Conservation (phyloP, 2,888 invertebrate genomes). For the Rutpela maculata region DNA sequence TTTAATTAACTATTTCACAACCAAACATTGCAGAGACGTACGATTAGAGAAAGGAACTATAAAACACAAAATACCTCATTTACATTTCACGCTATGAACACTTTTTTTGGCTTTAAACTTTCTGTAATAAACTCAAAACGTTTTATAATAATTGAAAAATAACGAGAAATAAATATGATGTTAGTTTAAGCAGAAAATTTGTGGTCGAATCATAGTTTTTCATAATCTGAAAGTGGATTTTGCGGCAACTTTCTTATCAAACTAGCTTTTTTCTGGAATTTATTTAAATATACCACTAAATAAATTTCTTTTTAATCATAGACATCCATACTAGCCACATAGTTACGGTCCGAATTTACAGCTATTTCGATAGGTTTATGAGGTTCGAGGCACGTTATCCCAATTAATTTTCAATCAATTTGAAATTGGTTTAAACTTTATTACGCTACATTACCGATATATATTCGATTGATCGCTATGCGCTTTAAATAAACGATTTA, state of each 20-base stretch:
- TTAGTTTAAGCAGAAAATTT: constrained; percentile 42
- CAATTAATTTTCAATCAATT: background rate
- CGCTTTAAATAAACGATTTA: constrained; percentile 1
- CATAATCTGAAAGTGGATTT: constrained; percentile 26
- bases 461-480: background rate
- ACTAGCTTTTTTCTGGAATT: constrained; percentile 17
- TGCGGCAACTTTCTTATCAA: constrained; percentile 27
- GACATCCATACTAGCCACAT: background rate
- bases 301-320: constrained; percentile 14
- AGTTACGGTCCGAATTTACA: constrained; percentile 8
- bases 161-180: constrained; percentile 33
- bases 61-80: constrained; percentile 28
- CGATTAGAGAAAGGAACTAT: constrained; percentile 32
- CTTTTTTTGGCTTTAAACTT: constrained; percentile 18
- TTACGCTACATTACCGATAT: background rate
- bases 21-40: constrained; percentile 12
- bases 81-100: constrained; percentile 30
- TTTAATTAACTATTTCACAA: constrained; percentile 25
- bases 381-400: constrained; percentile 1
- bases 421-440: background rate
- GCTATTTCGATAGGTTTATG: constrained; percentile 19
- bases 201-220: constrained; percentile 29
- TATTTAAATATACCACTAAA: constrained; percentile 12
- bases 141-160: constrained; percentile 30
- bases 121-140: constrained; percentile 23